A percentile compares a stretch with the other conserved stretches of the same genome.
Evolutionary conservation across 2,797 vertebrate genomes (phyloP).

Genomic region (Glyptemys insculpta): DNA sequence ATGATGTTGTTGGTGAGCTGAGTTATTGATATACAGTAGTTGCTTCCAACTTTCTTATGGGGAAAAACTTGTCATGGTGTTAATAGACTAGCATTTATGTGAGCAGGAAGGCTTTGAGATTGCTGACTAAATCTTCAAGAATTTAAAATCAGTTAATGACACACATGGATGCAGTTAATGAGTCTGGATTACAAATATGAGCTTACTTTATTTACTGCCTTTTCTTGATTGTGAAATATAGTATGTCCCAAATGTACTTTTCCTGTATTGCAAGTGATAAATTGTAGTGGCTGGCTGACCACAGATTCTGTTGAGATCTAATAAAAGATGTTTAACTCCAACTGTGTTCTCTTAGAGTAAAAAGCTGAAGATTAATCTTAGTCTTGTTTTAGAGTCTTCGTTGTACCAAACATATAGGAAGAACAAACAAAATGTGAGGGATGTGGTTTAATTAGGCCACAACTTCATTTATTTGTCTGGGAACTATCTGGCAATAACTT

Average conservation of each 20-base stretch:
- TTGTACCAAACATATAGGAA: not conserved
- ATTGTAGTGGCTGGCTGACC: not conserved
- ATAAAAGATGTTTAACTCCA: not conserved
- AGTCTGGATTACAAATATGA: not conserved
- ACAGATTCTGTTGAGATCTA: not conserved
- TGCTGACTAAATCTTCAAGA: not conserved
- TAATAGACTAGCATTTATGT: not conserved
- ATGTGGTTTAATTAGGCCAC: too few species aligned
- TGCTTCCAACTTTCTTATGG: not conserved
- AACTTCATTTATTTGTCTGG: too few species aligned
- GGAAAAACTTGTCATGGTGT: not conserved
- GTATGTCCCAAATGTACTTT: fast-evolving
- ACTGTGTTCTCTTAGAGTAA: not conserved
- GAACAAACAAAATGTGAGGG: not conserved
- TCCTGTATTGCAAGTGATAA: not conserved
- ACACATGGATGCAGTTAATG: not conserved
- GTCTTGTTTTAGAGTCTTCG: not conserved
- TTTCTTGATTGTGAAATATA: not conserved
- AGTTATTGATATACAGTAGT: fast-evolving
- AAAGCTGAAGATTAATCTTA: not conserved
- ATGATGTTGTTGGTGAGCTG: not conserved
- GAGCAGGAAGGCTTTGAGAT: not conserved
- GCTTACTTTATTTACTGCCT: not conserved
- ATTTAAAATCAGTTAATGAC: not conserved
- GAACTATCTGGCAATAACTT: not conserved